These are phyloP conservation scores for Spisula solida DNA, from an alignment of 2,888 invertebrate genomes.

Conservation along the genomic window DNA sequence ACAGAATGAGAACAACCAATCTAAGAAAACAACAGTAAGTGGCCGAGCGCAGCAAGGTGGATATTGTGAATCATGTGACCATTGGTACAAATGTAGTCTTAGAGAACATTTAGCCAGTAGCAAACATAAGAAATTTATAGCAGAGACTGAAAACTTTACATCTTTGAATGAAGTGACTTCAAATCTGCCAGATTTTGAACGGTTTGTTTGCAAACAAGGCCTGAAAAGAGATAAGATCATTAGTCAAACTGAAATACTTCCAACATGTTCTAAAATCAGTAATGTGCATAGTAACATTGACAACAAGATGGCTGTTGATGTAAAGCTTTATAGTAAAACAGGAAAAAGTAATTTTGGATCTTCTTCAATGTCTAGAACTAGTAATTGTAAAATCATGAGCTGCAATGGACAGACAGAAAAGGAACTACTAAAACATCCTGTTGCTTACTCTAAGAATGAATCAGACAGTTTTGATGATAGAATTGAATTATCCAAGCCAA, in stretches of 20 bases:
- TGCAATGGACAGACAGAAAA: neutral
- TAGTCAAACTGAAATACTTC: neutral
- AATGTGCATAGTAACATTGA: neutral
- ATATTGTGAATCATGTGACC: constrained; percentile 77
- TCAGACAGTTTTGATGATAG: too few relatives aligned
- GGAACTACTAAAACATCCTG: neutral
- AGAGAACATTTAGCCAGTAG: constrained; percentile 74
- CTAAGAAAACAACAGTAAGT: constrained; percentile 64
- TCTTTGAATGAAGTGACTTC: constrained; percentile 64
- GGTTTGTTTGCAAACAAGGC: constrained; percentile 65
- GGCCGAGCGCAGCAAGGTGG: constrained; percentile 65
- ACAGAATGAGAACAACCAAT: constrained; percentile 63
- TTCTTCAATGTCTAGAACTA: neutral
- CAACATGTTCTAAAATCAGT: neutral
- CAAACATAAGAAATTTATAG: constrained; percentile 73
- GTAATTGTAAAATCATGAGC: neutral
- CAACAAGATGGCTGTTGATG: neutral
- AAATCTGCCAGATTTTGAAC: constrained; percentile 66
- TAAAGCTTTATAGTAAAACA: neutral
- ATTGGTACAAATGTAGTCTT: constrained; percentile 75
- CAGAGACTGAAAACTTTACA: constrained; percentile 66
- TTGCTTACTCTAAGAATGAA: neutral
- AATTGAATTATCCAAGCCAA: neutral
- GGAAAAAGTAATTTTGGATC: neutral
- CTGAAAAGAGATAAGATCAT: constrained; percentile 22